Base-by-base conservation (phyloP, 2,797 vertebrate species). In the Acanthurus leucopareius region DNA sequence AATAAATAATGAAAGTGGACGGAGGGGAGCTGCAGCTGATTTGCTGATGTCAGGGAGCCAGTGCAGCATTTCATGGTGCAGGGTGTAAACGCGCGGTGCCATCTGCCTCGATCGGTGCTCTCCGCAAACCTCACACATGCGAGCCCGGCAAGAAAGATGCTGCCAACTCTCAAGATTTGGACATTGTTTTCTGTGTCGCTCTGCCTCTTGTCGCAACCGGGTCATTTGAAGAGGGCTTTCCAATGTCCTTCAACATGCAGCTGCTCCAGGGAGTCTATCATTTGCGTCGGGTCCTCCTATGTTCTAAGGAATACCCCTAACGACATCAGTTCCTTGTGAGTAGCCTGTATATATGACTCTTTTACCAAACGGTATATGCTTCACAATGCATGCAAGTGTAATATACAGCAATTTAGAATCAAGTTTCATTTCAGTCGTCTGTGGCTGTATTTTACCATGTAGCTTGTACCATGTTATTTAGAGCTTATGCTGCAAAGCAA, bases 221-320 rank as follows among this genome's bases (percentile, higher is more conserved):
- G 76, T 65, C 90, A 94, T 88, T 74, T 88, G 69, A 97, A 94
- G 93, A 96, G 94, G 79, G 75, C 74, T 59, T 91, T 91, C 92
- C 96, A 95, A 92, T 99, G 98, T 73, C 96, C 95, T 72, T 94
- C 95, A 77, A 93, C 96, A 84, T 99, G 98, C 96, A 98, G 97
- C 94, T 99, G 98, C 89, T 97, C 97, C 90, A 96, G 96, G 92
- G 98, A 99, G 87, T 97, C 98, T 56, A 96, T 98, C 90, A 97
- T 99, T 40, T 99, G 98, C 94, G 97, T 98, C 82, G 97, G 97
- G 19, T 96, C 96, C 58, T 94, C 96, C 60, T 89, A 93, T 61
- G 94, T 98, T 51, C 97, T 96, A 3, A 95, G 95, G 90, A 95
- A 88, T 78, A 85, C 93, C 83, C 97, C 97, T 63, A 93, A 94